phyloP scores from a whole-genome alignment of 2,888 invertebrate species.

The Brachylomia viminalis region DNA sequence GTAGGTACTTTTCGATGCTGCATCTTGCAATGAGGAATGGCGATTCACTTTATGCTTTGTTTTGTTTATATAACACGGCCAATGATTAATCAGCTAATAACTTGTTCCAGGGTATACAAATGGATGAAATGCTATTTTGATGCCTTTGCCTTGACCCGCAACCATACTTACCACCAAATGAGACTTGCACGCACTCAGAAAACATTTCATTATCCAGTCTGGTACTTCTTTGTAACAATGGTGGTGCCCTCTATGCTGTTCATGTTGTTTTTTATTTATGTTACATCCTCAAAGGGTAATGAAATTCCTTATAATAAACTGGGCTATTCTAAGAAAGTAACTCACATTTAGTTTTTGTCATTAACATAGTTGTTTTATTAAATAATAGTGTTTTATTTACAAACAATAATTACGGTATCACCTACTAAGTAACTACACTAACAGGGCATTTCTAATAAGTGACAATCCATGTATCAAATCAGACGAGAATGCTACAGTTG shows the following conservation, averaged over 20 bases:
- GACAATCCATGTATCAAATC: neutral
- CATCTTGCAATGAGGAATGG: neutral
- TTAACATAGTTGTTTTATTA: slow-evolving; percentile 35
- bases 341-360: slow-evolving; percentile 46
- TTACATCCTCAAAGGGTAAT: slow-evolving; percentile 60
- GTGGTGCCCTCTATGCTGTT: slow-evolving; percentile 59
- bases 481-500: neutral
- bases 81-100: slow-evolving; percentile 1
- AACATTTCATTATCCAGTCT: slow-evolving; percentile 46
- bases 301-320: slow-evolving; percentile 55
- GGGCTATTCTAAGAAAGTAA: slow-evolving; percentile 48
- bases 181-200: slow-evolving; percentile 19
- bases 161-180: neutral
- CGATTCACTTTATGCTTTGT: neutral
- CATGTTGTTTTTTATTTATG: slow-evolving; percentile 59
- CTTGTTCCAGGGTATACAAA: slow-evolving; percentile 58
- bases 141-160: slow-evolving; percentile 7
- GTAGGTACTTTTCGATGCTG: neutral
- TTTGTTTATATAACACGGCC: neutral
- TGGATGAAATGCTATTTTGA: slow-evolving; percentile 63
- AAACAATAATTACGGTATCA: slow-evolving; percentile 20
- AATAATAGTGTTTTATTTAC: slow-evolving; percentile 54
- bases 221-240: slow-evolving; percentile 59
- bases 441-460: neutral
- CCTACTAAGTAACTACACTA: slow-evolving; percentile 42